Base-by-base conservation (phyloP, 1,140 invertebrate genomes). In the Papilio aristodemus region DNA sequence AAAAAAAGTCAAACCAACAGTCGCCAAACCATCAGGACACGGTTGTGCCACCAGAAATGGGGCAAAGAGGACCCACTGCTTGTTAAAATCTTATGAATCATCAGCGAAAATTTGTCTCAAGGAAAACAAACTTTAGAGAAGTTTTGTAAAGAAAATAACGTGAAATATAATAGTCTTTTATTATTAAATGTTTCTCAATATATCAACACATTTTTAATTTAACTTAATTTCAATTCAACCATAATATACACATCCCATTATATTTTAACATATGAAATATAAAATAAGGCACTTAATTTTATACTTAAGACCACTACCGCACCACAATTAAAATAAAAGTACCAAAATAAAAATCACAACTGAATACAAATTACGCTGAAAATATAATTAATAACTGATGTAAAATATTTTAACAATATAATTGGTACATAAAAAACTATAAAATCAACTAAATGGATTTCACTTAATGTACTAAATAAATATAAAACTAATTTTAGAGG, bases 271-370 rank as follows among this genome's bases (percentile, higher is more conserved):
- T 14, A 14, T 37, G 43, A 37, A 59, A 14, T 17, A 59, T 59
- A 36, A 58, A 50, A 59, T 59, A 59, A 59, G 58, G 58, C 58
- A 59, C 58, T 59, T 59, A 57, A 46, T 46, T 10, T 38, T 38
- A 38, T 11, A 57, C 11, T 27, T 57, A 32, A 59, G 8, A 25
- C 57, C n/a, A 36, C 46, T 37, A 57, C 11, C 11, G 10, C 27
- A 60, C 27, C 58, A 60, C 14, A 17, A 37, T 37, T 14, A 50
- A 50, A 50, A 50, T 50, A 37, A 60, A 9, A 14, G n/a, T 60
- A 60, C 58, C 58, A 37, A 60, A 17, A 59, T 32, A 32, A 14
- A 32, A 59, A 37, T 32, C 27, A 60, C 14, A 60, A 37, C 13
- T 32, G 14, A 27, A 58, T 58, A 58, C 27, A 25, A 58, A 25